Conservation (phyloP, 2,888 invertebrate species). For the Andrena bucephala region DNA sequence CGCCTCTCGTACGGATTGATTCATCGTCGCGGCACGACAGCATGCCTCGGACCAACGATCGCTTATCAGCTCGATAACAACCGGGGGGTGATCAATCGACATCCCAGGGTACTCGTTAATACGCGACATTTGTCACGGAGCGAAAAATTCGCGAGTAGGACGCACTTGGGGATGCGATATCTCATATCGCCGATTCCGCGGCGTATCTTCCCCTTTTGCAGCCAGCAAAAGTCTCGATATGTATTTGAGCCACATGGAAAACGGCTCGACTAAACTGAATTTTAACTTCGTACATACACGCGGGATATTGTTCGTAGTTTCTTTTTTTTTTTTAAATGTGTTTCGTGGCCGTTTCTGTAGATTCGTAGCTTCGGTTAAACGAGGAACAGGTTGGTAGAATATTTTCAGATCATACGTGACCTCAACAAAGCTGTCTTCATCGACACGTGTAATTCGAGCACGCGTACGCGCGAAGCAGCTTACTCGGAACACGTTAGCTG, state of each 20-base stretch:
- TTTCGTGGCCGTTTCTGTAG: no score
- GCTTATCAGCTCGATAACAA: neutral
- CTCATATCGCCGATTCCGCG: neutral
- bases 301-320: no score
- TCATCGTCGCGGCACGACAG: neutral
- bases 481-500: neutral
- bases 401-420: no score
- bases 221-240: neutral
- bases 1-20: conserved; percentile 43
- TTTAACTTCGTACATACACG: no score
- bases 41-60: neutral
- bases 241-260: neutral
- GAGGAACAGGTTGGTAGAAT: no score
- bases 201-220: neutral
- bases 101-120: neutral
- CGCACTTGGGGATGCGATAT: neutral
- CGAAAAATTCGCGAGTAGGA: neutral
- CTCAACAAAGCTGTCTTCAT: neutral
- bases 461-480: neutral
- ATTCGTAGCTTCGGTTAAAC: no score
- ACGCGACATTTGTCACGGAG: neutral
- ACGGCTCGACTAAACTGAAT: no score
- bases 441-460: conserved; percentile 20
- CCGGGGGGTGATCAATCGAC: neutral
- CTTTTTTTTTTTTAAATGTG: no score